Evolutionary conservation across 2,888 invertebrate species (phyloP).

Genomic region (Eupeodes latifasciatus): DNA sequence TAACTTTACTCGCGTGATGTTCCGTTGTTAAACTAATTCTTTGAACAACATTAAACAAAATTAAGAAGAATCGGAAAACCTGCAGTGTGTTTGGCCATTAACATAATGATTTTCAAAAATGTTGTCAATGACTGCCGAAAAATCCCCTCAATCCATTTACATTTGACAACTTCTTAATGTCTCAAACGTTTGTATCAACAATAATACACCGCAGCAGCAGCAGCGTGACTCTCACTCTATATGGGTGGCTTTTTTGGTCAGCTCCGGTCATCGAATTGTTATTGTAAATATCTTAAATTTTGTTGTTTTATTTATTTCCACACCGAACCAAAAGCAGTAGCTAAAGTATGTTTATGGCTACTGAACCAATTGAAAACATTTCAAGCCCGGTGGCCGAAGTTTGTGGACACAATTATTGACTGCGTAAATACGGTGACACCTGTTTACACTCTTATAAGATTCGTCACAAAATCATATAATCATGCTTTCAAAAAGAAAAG

Average conservation of each 20-base stretch:
- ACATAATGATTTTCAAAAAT: not conserved
- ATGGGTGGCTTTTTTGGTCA: constrained; percentile 53
- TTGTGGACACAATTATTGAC: constrained; percentile 4
- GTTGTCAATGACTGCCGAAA: not conserved
- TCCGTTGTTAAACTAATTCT: too few species aligned
- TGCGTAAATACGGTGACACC: constrained; percentile 67
- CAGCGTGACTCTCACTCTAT: not conserved
- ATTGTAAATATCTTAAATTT: constrained; percentile 61
- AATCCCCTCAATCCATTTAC: not conserved
- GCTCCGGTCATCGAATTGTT: constrained; percentile 56
- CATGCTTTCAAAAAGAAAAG: constrained; percentile 33
- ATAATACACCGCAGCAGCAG: too few species aligned
- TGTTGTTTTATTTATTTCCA: constrained; percentile 49
- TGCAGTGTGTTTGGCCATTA: not conserved
- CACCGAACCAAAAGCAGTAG: constrained; percentile 7
- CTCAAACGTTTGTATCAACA: constrained; percentile 33
- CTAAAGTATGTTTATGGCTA: constrained; percentile 24
- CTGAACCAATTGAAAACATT: constrained; percentile 67
- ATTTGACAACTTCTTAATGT: constrained; percentile 45
- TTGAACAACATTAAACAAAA: not conserved
- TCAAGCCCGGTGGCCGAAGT: constrained; percentile 74
- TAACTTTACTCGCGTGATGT: too few species aligned
- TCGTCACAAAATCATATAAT: constrained; percentile 64
- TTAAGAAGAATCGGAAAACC: not conserved
- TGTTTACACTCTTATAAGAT: constrained; percentile 63